These are phyloP conservation scores for Tribolium freemani DNA, from an alignment of 2,888 invertebrate species.

Conservation along the genomic window DNA sequence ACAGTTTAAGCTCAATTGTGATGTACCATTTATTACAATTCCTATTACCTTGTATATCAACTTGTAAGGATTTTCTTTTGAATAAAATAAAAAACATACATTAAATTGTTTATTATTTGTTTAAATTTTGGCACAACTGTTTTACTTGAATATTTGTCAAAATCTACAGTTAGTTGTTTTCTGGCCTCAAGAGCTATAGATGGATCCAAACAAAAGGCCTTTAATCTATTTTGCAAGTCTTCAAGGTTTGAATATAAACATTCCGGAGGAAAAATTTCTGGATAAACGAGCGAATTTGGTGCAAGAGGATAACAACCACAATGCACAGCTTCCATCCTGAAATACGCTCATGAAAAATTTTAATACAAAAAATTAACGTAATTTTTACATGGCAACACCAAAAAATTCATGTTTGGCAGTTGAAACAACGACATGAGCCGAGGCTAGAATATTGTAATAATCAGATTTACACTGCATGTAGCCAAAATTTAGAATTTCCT, in stretches of 20 bases:
- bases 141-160: conserved; percentile 60
- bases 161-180: conserved; percentile 65
- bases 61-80: not conserved
- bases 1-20: too few relatives aligned
- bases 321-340: conserved; percentile 78
- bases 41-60: too few relatives aligned
- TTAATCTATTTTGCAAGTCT: conserved; percentile 72
- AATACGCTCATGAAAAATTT: conserved; percentile 45
- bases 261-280: conserved; percentile 77
- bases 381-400: conserved; percentile 67
- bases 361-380: not conserved
- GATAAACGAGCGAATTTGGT: conserved; percentile 79
- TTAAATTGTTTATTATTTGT: conserved; percentile 26
- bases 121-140: conserved; percentile 53
- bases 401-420: conserved; percentile 75
- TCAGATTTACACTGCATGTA: conserved; percentile 70
- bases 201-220: conserved; percentile 70
- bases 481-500: conserved; percentile 74
- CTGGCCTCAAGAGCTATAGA: conserved; percentile 61
- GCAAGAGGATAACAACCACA: conserved; percentile 80
- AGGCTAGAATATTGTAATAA: conserved; percentile 72
- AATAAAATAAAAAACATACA: conserved; percentile 16
- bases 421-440: conserved; percentile 63
- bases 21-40: too few relatives aligned
- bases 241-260: conserved; percentile 74